Evolutionary conservation across 1,140 invertebrate genomes (phyloP).

Genomic region (Drosophila melanica): DNA sequence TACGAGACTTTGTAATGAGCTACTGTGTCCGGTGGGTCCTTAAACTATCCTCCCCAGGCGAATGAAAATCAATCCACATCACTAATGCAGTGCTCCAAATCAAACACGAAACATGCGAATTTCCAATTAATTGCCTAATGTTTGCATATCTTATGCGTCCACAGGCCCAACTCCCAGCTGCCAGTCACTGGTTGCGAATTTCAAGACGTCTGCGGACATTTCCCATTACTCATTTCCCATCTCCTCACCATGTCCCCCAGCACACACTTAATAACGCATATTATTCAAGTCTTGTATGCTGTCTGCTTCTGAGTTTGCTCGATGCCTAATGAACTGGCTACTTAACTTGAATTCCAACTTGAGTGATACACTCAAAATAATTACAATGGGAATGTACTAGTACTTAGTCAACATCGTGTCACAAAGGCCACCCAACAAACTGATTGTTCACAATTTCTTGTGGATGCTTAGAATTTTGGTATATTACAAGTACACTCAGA

Average conservation of each 20-base stretch:
- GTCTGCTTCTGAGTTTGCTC: conserved; percentile 30
- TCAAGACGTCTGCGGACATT: not conserved
- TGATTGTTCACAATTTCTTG: not conserved
- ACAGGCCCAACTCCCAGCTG: conserved; percentile 1
- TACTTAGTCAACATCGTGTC: not conserved
- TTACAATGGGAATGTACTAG: conserved; percentile 13
- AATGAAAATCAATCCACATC: conserved; percentile 56
- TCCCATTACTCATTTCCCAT: not conserved
- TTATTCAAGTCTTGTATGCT: conserved; percentile 54
- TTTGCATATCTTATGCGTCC: conserved; percentile 61
- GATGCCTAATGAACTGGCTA: conserved; percentile 60
- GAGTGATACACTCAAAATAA: conserved; percentile 30
- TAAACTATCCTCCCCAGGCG: conserved; percentile 19
- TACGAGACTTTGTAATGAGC: conserved; percentile 76
- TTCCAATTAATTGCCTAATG: conserved; percentile 75
- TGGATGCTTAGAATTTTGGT: not conserved
- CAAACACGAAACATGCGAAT: conserved; percentile 65
- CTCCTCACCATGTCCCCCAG: not conserved
- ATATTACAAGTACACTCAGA: not conserved
- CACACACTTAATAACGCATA: conserved; percentile 62
- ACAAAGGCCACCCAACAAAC: not conserved
- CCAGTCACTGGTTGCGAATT: conserved; percentile 6
- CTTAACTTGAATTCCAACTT: conserved; percentile 31
- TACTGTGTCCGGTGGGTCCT: conserved; percentile 24
- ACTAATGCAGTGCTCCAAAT: conserved; percentile 21